Percentiles rank a stretch among this genome's conserved stretches.
These are phyloP conservation scores for Diprion similis DNA, from an alignment of 1,140 invertebrate genomes.

Conservation along the genomic window DNA sequence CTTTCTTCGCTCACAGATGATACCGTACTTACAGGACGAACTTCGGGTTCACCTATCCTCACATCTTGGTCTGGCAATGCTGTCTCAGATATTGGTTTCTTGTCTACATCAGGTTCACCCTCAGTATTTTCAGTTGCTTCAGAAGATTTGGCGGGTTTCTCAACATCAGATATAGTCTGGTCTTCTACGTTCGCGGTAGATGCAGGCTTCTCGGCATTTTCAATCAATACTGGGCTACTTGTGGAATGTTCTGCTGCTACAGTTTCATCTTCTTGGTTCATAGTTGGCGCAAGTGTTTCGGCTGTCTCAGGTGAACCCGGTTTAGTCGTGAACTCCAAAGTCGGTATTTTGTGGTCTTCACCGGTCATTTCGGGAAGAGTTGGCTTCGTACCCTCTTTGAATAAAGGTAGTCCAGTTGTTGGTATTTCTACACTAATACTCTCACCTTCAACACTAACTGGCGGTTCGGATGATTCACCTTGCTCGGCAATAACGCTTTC, in stretches of 20 bases:
- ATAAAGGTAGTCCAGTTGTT: constrained; percentile 25
- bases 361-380: constrained; percentile 26
- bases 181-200: constrained; percentile 2
- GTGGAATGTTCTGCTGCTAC: constrained; percentile 14
- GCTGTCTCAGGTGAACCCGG: constrained; percentile 21
- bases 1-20: constrained; percentile 18
- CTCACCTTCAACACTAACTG: constrained; percentile 26
- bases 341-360: constrained; percentile 22
- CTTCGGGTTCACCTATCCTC: constrained; percentile 15
- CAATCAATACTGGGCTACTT: not conserved
- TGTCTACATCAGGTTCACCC: constrained; percentile 15
- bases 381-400: constrained; percentile 25
- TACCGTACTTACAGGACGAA: not conserved
- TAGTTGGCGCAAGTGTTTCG: constrained; percentile 30
- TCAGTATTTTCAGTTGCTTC: constrained; percentile 29
- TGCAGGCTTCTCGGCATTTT: constrained; percentile 9
- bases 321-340: constrained; percentile 16
- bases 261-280: constrained; percentile 8
- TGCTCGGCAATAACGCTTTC: constrained; percentile 12
- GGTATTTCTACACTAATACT: not conserved
- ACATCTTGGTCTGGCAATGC: constrained; percentile 27
- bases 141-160: constrained; percentile 17
- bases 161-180: constrained; percentile 9
- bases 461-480: not conserved
- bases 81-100: constrained; percentile 15